These are phyloP conservation scores for Boulengeromyrus knoepffleri DNA, from an alignment of 2,113 vertebrate species.

Conservation along the genomic window DNA sequence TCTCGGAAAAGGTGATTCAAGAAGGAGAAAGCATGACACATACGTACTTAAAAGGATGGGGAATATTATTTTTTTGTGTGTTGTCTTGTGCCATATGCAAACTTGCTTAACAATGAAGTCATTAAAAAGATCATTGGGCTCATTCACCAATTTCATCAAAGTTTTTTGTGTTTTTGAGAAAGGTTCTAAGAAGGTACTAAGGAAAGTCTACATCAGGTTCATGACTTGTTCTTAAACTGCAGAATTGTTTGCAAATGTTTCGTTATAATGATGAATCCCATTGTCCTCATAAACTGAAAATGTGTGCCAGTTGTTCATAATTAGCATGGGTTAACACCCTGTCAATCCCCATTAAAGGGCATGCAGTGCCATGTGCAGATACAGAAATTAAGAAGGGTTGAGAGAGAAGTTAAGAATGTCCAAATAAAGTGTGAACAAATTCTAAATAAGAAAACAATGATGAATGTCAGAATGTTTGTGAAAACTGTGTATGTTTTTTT, in stretches of 20 bases:
- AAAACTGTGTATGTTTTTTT: neutral
- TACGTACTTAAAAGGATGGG: neutral
- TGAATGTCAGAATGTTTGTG: neutral
- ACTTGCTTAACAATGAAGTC: neutral
- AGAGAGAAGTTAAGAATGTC: neutral
- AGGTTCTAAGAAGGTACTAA: neutral
- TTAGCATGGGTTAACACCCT: neutral
- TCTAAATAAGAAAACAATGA: neutral
- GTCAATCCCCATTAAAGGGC: neutral
- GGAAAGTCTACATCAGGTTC: neutral
- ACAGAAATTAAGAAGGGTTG: neutral
- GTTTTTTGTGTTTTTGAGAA: neutral
- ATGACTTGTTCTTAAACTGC: neutral
- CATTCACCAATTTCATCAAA: neutral
- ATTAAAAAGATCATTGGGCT: neutral
- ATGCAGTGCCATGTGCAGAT: neutral
- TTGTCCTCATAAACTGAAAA: neutral
- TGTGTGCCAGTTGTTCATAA: neutral
- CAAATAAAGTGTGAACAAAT: neutral
- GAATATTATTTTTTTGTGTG: neutral
- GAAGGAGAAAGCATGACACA: neutral
- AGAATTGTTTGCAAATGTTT: neutral
- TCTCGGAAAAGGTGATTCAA: neutral
- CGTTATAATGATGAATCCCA: neutral
- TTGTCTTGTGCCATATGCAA: conserved; percentile 26